Conservation (phyloP, 2,888 invertebrate species). For the Lithophane semibrunnea region DNA sequence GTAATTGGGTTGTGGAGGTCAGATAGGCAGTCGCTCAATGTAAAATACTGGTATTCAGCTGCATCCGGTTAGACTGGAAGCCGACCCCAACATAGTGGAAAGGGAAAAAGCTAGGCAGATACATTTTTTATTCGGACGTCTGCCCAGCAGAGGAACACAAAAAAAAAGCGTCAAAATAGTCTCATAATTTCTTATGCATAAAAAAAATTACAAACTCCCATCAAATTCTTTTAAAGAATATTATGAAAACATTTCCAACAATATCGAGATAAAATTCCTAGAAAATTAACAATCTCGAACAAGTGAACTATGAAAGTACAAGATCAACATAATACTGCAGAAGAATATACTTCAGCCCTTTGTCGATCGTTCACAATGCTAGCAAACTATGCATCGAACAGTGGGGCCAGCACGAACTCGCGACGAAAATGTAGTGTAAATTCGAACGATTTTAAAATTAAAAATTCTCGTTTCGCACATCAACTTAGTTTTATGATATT, state of each 20-base stretch:
- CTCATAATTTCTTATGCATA: not conserved
- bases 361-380: slow-evolving; percentile 20
- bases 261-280: slow-evolving; percentile 40
- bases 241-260: slow-evolving; percentile 40
- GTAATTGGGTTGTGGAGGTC: too few relatives aligned
- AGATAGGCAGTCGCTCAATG: too few relatives aligned
- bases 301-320: slow-evolving; percentile 32
- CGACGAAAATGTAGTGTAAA: not conserved
- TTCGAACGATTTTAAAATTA: not conserved
- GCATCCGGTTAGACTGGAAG: too few relatives aligned
- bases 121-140: too few relatives aligned
- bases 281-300: slow-evolving; percentile 48
- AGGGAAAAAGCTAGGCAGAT: too few relatives aligned
- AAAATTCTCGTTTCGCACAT: not conserved
- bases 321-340: slow-evolving; percentile 36
- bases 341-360: slow-evolving; percentile 16
- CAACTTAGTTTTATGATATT: not conserved
- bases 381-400: slow-evolving; percentile 46
- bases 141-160: too few relatives aligned
- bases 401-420: not conserved
- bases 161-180: not conserved
- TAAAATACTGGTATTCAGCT: too few relatives aligned
- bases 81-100: too few relatives aligned
- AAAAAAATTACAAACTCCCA: not conserved
- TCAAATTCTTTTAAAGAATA: slow-evolving; percentile 24